Base-by-base conservation (phyloP, 2,888 invertebrate genomes). In the Pachycephus smyrnensis region DNA sequence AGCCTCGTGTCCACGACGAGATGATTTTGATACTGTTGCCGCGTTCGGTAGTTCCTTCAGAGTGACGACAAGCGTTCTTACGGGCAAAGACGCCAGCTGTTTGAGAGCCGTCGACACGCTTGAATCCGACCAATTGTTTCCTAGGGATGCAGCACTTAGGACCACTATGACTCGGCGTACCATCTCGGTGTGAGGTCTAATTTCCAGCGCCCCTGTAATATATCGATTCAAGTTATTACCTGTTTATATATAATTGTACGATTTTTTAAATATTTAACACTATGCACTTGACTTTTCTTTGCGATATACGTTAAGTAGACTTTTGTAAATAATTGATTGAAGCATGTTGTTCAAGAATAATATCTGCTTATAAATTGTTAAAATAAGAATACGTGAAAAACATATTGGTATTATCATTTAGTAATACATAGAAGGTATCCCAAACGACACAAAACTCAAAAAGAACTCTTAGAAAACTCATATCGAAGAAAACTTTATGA, bases 161-260 rank as follows among this genome's bases (percentile, higher is more conserved):
- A 93, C 88, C 3, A 92, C 91, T 71, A 93, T 86, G 30, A 93
- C 84, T 68, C 93, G 89, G 85, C 93, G 91, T 32, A 93, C 92
- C 90, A 93, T 89, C 90, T 93, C 84, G 87, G 93, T 89, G 87
- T 93, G 87, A 86, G 93, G 90, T 90, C 93, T 90, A 91, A 93
- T 89, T 92, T 94, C 89, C 90, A 93, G 83, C 90, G 91, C 88
- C 95, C 95, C 95, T 95, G 91, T 15, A 90, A 90, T 76, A 82
- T 55, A 84, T 73, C 32, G n/a, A 75, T 40, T 9, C 15, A 75
- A 35, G 12, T 76, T 36, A 12, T 30, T 77, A 23, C 12, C 30
- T 35, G 32, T 75, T 73, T 31, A 36, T 30, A 35, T 4, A 37
- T n/a, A 23, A 77, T 69, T 73, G 23, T 71, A 71, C 12, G 6